These are phyloP conservation scores for Tenthredo mesomela DNA, from an alignment of 2,888 invertebrate species.

Conservation along the genomic window DNA sequence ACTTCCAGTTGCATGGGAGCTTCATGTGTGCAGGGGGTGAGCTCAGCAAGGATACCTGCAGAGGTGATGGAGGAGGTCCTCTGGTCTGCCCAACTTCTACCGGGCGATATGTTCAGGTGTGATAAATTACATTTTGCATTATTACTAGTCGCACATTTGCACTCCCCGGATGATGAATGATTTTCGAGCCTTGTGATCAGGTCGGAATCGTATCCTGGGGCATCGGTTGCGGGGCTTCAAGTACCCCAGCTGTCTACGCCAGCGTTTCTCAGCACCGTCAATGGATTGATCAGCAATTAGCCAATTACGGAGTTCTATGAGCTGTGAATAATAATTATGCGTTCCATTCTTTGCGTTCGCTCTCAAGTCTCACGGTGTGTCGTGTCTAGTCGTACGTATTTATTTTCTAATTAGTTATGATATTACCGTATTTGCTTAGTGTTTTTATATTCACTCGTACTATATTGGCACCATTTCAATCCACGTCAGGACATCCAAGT, in stretches of 20 bases:
- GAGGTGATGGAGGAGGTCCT: slow-evolving; percentile 76
- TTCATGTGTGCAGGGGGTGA: slow-evolving; percentile 91
- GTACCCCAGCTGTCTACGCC: slow-evolving; percentile 90
- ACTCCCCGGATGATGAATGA: slow-evolving; percentile 23
- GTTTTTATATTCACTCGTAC: background rate
- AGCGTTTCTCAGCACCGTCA: slow-evolving; percentile 84
- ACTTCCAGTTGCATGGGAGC: slow-evolving; percentile 84
- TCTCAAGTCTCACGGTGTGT: slow-evolving; percentile 1
- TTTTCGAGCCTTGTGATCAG: slow-evolving; percentile 73
- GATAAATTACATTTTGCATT: slow-evolving; percentile 52
- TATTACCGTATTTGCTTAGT: background rate
- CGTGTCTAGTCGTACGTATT: slow-evolving; percentile 33
- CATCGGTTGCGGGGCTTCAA: slow-evolving; percentile 87
- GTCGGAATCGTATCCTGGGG: slow-evolving; percentile 94
- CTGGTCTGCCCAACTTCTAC: slow-evolving; percentile 66
- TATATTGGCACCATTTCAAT: background rate
- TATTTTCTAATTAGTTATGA: slow-evolving; percentile 21
- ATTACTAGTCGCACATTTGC: slow-evolving; percentile 53
- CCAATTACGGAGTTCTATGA: slow-evolving; percentile 67
- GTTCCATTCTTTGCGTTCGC: background rate
- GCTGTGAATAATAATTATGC: background rate
- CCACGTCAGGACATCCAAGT: too few relatives aligned
- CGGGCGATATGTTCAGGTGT: slow-evolving; percentile 72
- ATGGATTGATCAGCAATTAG: slow-evolving; percentile 85
- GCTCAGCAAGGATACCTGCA: slow-evolving; percentile 85